Percentiles rank a stretch among this genome's conserved stretches.
Evolutionary conservation across 2,113 vertebrate species (phyloP).

Genomic region (Seriola aureovittata): DNA sequence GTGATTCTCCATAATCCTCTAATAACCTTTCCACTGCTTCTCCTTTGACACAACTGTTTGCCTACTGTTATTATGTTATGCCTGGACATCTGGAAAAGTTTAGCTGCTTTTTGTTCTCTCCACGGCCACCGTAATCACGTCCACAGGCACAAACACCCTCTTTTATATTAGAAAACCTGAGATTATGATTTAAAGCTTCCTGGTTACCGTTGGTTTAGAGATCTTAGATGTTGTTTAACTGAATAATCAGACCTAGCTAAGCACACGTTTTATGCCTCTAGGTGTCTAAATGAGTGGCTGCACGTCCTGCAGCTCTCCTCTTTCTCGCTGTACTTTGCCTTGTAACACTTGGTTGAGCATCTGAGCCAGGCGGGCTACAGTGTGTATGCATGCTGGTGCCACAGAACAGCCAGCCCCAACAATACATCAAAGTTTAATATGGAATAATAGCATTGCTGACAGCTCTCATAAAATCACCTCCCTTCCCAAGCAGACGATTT

Average conservation of each 20-base stretch:
- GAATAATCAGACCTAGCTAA: conserved; percentile 58
- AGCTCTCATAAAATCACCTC: conserved; percentile 69
- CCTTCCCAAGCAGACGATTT: conserved; percentile 64
- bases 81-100: conserved; percentile 84
- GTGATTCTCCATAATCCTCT: conserved; percentile 73
- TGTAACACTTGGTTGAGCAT: conserved; percentile 56
- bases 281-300: conserved; percentile 63
- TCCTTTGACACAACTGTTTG: conserved; percentile 61
- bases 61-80: conserved; percentile 73
- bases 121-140: conserved; percentile 69
- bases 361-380: conserved; percentile 26
- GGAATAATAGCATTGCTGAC: conserved; percentile 79
- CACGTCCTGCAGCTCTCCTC: conserved; percentile 33
- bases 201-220: conserved; percentile 58
- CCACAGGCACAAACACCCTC: conserved; percentile 74
- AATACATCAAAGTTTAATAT: conserved; percentile 83
- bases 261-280: conserved; percentile 28
- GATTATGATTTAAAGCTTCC: conserved; percentile 80
- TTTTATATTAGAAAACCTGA: conserved; percentile 66
- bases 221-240: conserved; percentile 68
- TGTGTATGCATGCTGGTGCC: conserved; percentile 52
- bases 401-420: conserved; percentile 60
- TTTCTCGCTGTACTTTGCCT: conserved; percentile 55
- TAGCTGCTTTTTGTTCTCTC: conserved; percentile 74
- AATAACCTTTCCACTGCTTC: conserved; percentile 66